Percentiles rank a stretch among this genome's conserved stretches.
These are phyloP conservation scores for Drosophila kuntzei DNA, from an alignment of 2,888 invertebrate genomes.

Conservation along the genomic window DNA sequence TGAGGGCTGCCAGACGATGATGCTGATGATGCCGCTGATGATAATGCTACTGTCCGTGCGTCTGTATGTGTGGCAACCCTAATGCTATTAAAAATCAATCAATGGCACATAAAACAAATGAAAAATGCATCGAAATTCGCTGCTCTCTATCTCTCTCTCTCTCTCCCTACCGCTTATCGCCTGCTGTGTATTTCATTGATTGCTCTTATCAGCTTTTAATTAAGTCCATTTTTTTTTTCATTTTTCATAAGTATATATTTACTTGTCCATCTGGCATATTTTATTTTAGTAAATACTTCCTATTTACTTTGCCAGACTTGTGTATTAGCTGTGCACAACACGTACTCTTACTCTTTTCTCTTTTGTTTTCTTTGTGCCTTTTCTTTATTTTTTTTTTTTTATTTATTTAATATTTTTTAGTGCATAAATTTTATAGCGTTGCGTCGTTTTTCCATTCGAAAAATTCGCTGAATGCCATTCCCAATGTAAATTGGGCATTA, in stretches of 20 bases:
- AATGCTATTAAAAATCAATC: conserved; percentile 80
- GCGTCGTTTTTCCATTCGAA: conserved; percentile 38
- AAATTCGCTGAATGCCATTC: conserved; percentile 53
- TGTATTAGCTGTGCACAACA: conserved; percentile 59
- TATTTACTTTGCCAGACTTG: conserved; percentile 57
- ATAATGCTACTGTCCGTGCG: conserved; percentile 25
- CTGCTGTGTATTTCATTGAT: conserved; percentile 36
- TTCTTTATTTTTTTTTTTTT: neutral
- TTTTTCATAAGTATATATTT: conserved; percentile 8
- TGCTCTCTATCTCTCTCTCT: conserved; percentile 20
- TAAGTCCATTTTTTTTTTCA: conserved; percentile 41
- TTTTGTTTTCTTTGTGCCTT: conserved; percentile 28
- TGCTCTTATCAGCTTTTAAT: conserved; percentile 71
- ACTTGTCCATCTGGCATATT: conserved; percentile 28
- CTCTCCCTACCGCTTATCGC: conserved; percentile 43
- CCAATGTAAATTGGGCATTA: conserved; percentile 80
- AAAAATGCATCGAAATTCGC: conserved; percentile 58
- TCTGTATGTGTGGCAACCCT: conserved; percentile 33
- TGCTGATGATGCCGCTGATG: conserved; percentile 47
- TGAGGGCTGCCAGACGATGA: conserved; percentile 65
- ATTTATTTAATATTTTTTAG: conserved; percentile 26
- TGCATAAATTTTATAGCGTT: conserved; percentile 52
- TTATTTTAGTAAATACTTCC: conserved; percentile 57
- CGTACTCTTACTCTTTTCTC: conserved; percentile 37
- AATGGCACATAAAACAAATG: conserved; percentile 74